Evolutionary conservation across 2,888 invertebrate genomes (phyloP).

Genomic region (Abrostola tripartita): DNA sequence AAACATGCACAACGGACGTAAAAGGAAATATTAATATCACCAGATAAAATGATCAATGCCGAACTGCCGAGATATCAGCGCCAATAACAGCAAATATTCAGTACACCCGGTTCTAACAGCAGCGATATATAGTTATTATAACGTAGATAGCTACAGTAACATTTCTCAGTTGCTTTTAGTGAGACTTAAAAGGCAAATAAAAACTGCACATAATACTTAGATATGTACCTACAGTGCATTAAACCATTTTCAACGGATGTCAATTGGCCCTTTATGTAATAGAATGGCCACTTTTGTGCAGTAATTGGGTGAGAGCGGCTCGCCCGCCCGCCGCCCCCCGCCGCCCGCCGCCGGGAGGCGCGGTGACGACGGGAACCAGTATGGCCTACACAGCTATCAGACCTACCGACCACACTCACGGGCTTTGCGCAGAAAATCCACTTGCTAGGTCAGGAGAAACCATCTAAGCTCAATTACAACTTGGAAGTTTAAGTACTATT

Average conservation of each 20-base stretch:
- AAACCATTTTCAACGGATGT: constrained; percentile 18
- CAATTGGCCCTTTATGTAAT: constrained; percentile 14
- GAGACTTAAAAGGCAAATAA: background rate
- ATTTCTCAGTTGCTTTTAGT: too few species aligned
- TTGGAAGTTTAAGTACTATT: too few species aligned
- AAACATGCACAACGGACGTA: too few species aligned
- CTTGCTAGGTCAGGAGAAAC: background rate
- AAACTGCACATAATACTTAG: background rate
- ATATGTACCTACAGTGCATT: constrained; percentile 5
- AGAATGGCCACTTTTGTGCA: constrained; percentile 25
- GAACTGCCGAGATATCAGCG: too few species aligned
- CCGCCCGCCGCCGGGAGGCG: constrained; percentile 1
- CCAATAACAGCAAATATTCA: too few species aligned
- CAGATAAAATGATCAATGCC: too few species aligned
- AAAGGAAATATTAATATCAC: too few species aligned
- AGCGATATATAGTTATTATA: too few species aligned
- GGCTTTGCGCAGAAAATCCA: background rate
- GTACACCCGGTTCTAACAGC: too few species aligned
- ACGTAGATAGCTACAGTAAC: too few species aligned
- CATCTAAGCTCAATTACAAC: too few species aligned
- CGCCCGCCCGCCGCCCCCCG: constrained; percentile 7
- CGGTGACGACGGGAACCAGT: constrained; percentile 17
- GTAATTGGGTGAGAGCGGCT: constrained; percentile 42
- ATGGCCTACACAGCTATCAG: constrained; percentile 4
- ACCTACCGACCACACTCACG: background rate